Evolutionary conservation across 2,888 invertebrate genomes (phyloP).

Genomic region (Caenorhabditis wallacei): DNA sequence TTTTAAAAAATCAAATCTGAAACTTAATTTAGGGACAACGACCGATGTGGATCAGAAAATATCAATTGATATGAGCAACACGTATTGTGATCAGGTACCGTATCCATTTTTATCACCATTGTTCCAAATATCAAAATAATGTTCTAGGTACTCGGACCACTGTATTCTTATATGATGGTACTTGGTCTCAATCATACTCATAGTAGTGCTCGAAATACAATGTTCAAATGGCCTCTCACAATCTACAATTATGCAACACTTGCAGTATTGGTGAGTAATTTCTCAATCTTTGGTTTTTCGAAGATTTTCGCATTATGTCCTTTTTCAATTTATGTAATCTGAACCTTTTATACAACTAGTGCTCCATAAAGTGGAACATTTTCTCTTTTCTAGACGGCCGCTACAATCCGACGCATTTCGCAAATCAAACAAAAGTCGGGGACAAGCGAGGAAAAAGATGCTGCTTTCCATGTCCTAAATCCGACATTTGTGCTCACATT

Average conservation of each 20-base stretch:
- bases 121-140: background rate
- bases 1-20: background rate
- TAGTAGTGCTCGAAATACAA: conserved; percentile 56
- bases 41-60: conserved; percentile 61
- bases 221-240: conserved; percentile 66
- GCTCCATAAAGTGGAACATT: conserved; percentile 39
- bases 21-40: conserved; percentile 36
- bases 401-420: conserved; percentile 69
- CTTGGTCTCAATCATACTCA: conserved; percentile 71
- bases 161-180: conserved; percentile 73
- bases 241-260: conserved; percentile 69
- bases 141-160: conserved; percentile 65
- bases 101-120: no score
- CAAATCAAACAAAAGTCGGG: conserved; percentile 65
- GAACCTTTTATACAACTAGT: conserved; percentile 18
- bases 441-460: conserved; percentile 51
- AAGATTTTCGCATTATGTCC: background rate
- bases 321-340: conserved; percentile 26
- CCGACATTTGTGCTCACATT: conserved; percentile 73
- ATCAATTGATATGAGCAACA: conserved; percentile 72
- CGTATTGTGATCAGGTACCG: conserved; percentile 68
- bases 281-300: background rate
- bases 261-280: conserved; percentile 52
- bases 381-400: conserved; percentile 61
- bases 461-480: conserved; percentile 69